A percentile compares a stretch with the other conserved stretches of the same genome.
Conservation (phyloP, 92 coral and sea anemone genomes). For the Paragorgia papillata region DNA sequence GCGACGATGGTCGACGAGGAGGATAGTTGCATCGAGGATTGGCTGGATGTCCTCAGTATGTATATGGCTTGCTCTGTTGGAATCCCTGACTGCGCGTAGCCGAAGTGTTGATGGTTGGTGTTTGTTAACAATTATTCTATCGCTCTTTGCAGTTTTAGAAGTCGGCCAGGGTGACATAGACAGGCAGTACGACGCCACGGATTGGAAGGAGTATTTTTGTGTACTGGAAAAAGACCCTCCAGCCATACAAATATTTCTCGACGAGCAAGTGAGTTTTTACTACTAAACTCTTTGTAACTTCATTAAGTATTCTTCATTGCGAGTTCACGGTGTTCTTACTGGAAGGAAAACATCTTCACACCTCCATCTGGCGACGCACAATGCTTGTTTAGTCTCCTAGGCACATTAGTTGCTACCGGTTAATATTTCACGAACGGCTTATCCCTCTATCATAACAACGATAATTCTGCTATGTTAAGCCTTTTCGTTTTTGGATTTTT, state of each 20-base stretch:
- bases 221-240: constrained; percentile 36
- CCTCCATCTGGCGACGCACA: too few relatives aligned
- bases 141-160: constrained; percentile 18
- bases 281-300: not conserved
- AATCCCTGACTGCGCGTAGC: not conserved
- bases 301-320: too few relatives aligned
- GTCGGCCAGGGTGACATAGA: constrained; percentile 16
- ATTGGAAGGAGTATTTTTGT: constrained; percentile 47
- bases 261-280: constrained; percentile 22
- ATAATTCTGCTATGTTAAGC: not conserved
- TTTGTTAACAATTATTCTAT: constrained; percentile 23
- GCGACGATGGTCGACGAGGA: constrained; percentile 43
- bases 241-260: constrained; percentile 26
- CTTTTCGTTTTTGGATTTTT: not conserved
- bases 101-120: not conserved
- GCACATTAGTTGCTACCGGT: not conserved
- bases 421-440: too few relatives aligned
- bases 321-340: too few relatives aligned
- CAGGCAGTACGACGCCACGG: constrained; percentile 17
- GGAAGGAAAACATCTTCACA: too few relatives aligned
- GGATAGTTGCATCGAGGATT: constrained; percentile 20
- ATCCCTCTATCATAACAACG: not conserved
- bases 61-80: constrained; percentile 6
- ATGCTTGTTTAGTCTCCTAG: too few relatives aligned
- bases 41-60: constrained; percentile 42